These are phyloP conservation scores for Formica aserva DNA, from an alignment of 2,888 invertebrate genomes.

Conservation along the genomic window DNA sequence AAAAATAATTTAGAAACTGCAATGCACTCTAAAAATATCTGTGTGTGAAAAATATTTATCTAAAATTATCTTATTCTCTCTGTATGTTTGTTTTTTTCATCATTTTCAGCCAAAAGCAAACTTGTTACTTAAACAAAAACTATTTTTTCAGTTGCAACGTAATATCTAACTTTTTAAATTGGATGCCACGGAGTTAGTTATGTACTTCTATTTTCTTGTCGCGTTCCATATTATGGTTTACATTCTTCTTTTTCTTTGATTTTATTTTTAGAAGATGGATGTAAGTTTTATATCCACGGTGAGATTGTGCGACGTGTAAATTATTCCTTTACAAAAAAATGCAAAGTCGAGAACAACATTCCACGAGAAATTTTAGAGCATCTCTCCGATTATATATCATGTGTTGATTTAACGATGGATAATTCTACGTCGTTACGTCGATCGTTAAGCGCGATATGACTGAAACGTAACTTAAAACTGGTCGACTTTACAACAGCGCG, in stretches of 20 bases:
- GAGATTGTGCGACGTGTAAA: slow-evolving; percentile 15
- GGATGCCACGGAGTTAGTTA: background rate
- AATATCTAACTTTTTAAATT: slow-evolving; percentile 8
- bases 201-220: slow-evolving; percentile 2
- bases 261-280: background rate
- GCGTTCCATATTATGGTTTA: background rate
- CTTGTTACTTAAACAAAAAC: slow-evolving; percentile 9
- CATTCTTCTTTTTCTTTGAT: background rate
- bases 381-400: background rate
- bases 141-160: background rate
- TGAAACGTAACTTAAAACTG: background rate
- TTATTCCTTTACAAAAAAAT: background rate
- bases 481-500: background rate
- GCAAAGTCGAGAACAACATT: background rate
- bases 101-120: background rate
- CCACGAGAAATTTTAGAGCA: background rate
- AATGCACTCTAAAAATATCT: background rate
- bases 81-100: background rate
- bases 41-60: background rate
- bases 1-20: background rate
- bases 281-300: background rate
- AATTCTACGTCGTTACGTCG: slow-evolving; percentile 44
- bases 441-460: background rate
- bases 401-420: slow-evolving; percentile 53
- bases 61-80: background rate